Evolutionary conservation across 1,140 invertebrate genomes (phyloP).

Genomic region (Drosophila mauritiana): DNA sequence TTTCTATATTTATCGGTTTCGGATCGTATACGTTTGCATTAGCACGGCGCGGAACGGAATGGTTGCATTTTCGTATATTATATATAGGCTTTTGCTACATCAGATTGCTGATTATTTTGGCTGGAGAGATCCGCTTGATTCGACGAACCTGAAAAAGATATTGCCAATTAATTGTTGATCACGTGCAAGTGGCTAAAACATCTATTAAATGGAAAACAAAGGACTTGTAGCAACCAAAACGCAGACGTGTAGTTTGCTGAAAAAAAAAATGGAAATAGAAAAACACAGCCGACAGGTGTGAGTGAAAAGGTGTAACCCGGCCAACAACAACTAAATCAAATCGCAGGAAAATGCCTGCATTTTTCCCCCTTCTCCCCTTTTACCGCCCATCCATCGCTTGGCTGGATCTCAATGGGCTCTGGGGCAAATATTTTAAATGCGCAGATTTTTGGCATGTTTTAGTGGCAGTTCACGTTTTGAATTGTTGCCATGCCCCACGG

Average conservation of each 20-base stretch:
- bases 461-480: slow-evolving; percentile 81
- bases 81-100: slow-evolving; percentile 2
- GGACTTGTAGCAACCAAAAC: slow-evolving; percentile 25
- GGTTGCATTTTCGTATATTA: slow-evolving; percentile 57
- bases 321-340: slow-evolving; percentile 79
- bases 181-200: slow-evolving; percentile 42
- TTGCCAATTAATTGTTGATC: slow-evolving; percentile 62
- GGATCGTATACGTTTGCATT: slow-evolving; percentile 70
- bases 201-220: slow-evolving; percentile 54
- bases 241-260: slow-evolving; percentile 26
- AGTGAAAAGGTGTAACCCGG: slow-evolving; percentile 22
- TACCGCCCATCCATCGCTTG: slow-evolving; percentile 38
- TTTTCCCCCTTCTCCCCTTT: not conserved
- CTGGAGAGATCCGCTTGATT: slow-evolving; percentile 27
- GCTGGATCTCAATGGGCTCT: slow-evolving; percentile 77
- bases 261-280: slow-evolving; percentile 27
- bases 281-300: slow-evolving; percentile 26
- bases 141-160: slow-evolving; percentile 51
- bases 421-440: slow-evolving; percentile 82
- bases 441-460: slow-evolving; percentile 82
- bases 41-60: slow-evolving; percentile 74
- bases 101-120: slow-evolving; percentile 10
- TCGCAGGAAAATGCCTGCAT: slow-evolving; percentile 71
- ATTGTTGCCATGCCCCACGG: slow-evolving; percentile 66
- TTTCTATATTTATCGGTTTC: slow-evolving; percentile 42